Base-by-base conservation (phyloP, 2,797 vertebrate genomes). In the Telmatherina bonti region DNA sequence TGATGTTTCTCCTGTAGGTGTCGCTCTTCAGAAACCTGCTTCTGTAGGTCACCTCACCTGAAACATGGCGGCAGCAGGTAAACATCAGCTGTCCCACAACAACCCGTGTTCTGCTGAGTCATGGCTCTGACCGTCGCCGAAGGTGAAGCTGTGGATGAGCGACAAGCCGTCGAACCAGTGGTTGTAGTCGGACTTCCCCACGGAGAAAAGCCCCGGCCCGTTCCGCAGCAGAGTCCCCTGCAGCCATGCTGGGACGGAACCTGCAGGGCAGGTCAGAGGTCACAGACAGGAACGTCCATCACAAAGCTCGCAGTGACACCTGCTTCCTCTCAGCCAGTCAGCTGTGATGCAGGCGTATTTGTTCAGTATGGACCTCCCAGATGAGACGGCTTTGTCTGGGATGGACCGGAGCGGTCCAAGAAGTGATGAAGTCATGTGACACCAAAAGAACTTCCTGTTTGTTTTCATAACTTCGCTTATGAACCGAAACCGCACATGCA, bases 151-250 rank as follows among this genome's bases (percentile, higher is more conserved):
- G 86, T 99, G 97, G 70, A 99, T 85, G 57, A 99, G 90, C 0
- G 98, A 95, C 93, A 98, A 73, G 62, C 98, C 97, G 7, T 99
- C 97, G 22, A 99, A 99, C 97, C 97, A 98, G 75, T 99, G 98
- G 90, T 96, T 97, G 85, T 97, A 99, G 12, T 79, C 79, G 0
- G 86, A 93, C 22, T 93, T 85, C 2, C 98, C 98, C 36, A 99
- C 83, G 0, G 91, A 93, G 84, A 99, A 97, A 53, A 96, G 94
- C 0, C 97, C 98, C 0, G 97, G 97, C 0, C 98, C 97, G 4
- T 97, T 98, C 61, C 97, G 94, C 29, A 99, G 78, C 54, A 99
- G 94, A 0, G 89, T 95, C 0, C 98, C 97, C 73, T 95, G 92
- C 59, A 99, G 83, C 97, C 97, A 99, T 0, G 90, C 35, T 0